Evolutionary conservation across 2,797 vertebrate genomes (phyloP), one percentile per base, ranked within the genome.

Genomic region (Enteromius trimaculatus): DNA sequence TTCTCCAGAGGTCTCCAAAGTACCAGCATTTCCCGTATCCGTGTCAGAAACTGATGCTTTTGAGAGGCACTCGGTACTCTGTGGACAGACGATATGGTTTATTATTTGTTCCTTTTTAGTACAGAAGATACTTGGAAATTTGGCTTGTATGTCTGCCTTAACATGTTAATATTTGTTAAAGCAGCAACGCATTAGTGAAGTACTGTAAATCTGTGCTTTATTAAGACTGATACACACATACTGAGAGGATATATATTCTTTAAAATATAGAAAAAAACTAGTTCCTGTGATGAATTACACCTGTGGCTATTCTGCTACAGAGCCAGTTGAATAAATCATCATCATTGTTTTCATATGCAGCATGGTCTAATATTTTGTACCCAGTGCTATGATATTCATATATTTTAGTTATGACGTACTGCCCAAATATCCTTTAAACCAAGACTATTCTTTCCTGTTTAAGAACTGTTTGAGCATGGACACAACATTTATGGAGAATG

Each of bases 21-120:
- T 90, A 47, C 89, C 89, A 19, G 87, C 86, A 11, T 89, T 91
- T 88, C 26, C 91, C 85, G 89, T 94, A 86, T 95, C 95, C 1
- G 91, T 88, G 80, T 95, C 95, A 83, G 92, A 91, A 87, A 90
- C 86, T 88, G 93, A 91, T 19, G 91, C 89, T 90, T 92, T 95
- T 87, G 81, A 82, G 55, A 85, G 55, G 26, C 80, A 79, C 58
- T 88, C 88, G 9, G 31, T 60, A 62, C 83, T 86, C 87, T 88
- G 77, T 60, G 31, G 51, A 78, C 34, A 81, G 26, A 65, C 9
- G 39, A 34, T 7, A 42, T 58, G 39, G 14, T 62, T 62, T 84
- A 8, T 58, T 60, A 80, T 44, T 65, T 72, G 16, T 34, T 74
- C 13, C 19, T 51, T 8, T 34, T 21, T 42, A 11, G 6, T 64